Evolutionary conservation across 2,888 invertebrate genomes (phyloP), one percentile per base, ranked within the genome.

Genomic region (Oxytorus armatus): DNA sequence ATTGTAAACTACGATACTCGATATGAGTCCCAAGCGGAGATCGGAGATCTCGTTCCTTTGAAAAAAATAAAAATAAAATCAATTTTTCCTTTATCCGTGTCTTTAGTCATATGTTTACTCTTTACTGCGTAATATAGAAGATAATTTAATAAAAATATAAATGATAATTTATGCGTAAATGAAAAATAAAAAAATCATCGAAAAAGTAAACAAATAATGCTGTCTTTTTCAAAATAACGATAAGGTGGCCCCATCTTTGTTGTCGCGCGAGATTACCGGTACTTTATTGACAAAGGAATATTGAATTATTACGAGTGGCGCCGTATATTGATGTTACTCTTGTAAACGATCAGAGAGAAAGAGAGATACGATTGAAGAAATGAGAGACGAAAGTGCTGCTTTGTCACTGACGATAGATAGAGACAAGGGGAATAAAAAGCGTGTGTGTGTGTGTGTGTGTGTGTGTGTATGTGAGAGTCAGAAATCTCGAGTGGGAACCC

Each of bases 401-500:
- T 44, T 14, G 16, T 36, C 51, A 36, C 33, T 51, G 23, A 47
- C 68, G 68, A 66, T 16, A n/a, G 59, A 61, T 42, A 70, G 21
- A 36, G 1, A 51, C 72, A 53, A 51, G 59, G 42, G 68, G 55
- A 63, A 68, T 36, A 65, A 75, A 59, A 70, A 53, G 74, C 44
- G 44, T 47, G n/a, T 59, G 11, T 69, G 10, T n/a, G 16, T 14
- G 21, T 47, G n/a, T 29, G 14, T 57, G 33, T 57, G n/a, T n/a
- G 16, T 23, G 21, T 59, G 21, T 29, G 33, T 29, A 10, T 4
- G 42, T 23, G 21, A 33, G n/a, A 47, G 39, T 16, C 23, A 47
- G 61, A 68, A 72, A 72, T 68, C 76, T 80, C 72, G 61, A 72
- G 76, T 72, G 72, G 68, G 68, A 66, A 80, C 51, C 66, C 66